Base-by-base conservation (phyloP, 2,888 invertebrate genomes). In the Acanthosepion pharaonis region DNA sequence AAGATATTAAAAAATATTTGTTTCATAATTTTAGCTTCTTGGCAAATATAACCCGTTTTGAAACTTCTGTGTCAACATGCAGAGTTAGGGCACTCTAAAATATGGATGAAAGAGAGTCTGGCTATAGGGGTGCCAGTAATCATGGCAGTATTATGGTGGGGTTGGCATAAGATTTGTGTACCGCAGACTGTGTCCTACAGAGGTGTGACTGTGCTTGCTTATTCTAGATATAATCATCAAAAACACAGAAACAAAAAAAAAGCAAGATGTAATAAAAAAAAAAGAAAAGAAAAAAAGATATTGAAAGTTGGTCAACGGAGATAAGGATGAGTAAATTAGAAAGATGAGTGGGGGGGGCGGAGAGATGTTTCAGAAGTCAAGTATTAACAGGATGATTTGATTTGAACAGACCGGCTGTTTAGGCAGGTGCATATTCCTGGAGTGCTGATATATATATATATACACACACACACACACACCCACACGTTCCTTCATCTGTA, bases 171-270 rank as follows among this genome's bases (percentile, higher is more conserved):
- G 78, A 5, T n/a, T 2, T n/a, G 9, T 78, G n/a, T 78, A 11
- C 28, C 28, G n/a, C 78, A 78, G 78, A 78, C n/a, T 78, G 78
- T 78, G 78, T 78, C 78, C n/a, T 78, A 78, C 78, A 78, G n/a
- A 78, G 78, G n/a, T 78, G 78, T 78, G 78, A 78, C 78, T 78
- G 78, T 78, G 78, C 78, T 78, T 78, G n/a, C 78, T n/a, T 78
- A 78, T 9, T 78, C 78, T 11, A 78, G 78, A 78, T 78, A 78
- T 78, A n/a, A 78, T 78, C 78, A 78, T n/a, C 3, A 28, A 15
- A 78, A 78, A 78, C 6, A 78, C 33, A 33, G n/a, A n/a, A 33
- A 33, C 33, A 33, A 33, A 33, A 33, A 78, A 78, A 78, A 78
- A 9, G 8, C 9, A n/a, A 28, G 8, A 78, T 18, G 18, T 8